Evolutionary conservation across 2,888 invertebrate species (phyloP), one percentile per base, ranked within the genome.

Genomic region (Synanthedon formicaeformis): DNA sequence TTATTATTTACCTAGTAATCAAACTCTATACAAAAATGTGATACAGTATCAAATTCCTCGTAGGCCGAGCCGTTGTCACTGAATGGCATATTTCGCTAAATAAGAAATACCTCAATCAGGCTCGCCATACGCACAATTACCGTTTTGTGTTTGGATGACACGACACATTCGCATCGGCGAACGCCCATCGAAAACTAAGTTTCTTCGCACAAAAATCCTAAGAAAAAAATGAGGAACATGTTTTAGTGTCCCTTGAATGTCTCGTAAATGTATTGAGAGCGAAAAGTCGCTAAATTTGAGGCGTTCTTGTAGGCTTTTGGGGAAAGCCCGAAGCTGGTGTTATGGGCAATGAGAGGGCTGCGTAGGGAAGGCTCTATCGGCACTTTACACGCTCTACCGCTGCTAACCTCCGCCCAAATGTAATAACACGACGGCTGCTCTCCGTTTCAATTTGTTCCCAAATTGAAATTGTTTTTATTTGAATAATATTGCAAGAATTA

Each of bases 401-500:
- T 69, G 76, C 80, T 83, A 85, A 86, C 85, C 83, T 84, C 79
- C 82, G 78, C 86, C 82, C 84, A 79, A 79, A 81, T 73, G 84
- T 82, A 87, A 88, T 87, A 87, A 82, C 82, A 76, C 71, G 78
- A 76, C 78, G 80, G 75, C 81, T 75, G 83, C 75, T 81, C 84
- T 83, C 87, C 83, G 83, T 86, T 88, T 88, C 88, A 88, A 88
- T 88, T 88, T 88, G 78, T 78, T 73, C 79, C 81, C 88, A 88
- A 88, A 88, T 88, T 88, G 88, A 86, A 88, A 88, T 87, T 81
- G 88, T 85, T 83, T 85, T 86, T 88, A 86, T 88, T 88, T 88
- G 86, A 88, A 88, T 88, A 88, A 83, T 81, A 84, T 82, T 79
- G 73, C 74, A 68, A 34, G 62, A 64, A 59, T 61, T 45, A 62